phyloP scores from a whole-genome alignment of 1,140 invertebrate species.

The Bombus sylvicola region DNA sequence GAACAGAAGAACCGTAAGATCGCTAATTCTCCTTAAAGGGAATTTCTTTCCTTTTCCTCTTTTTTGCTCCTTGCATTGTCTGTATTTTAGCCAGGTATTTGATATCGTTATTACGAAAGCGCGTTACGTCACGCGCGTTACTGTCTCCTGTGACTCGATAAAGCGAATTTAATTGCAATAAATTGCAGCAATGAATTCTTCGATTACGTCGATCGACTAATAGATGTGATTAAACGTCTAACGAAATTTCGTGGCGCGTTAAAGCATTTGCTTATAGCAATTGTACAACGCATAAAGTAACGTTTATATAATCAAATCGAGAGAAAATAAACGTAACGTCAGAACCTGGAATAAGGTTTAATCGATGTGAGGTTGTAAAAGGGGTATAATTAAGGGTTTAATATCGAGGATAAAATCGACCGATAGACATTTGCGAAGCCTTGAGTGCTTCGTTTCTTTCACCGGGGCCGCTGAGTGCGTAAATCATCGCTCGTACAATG shows the following conservation, averaged over 20 bases:
- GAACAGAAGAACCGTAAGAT: neutral
- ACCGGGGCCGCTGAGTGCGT: neutral
- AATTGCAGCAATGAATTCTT: neutral
- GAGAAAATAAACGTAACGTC: neutral
- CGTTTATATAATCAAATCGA: neutral
- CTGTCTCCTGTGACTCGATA: neutral
- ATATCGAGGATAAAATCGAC: neutral
- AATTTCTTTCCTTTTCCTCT: neutral
- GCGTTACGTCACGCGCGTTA: conserved; percentile 16
- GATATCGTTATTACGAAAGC: neutral
- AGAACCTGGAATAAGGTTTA: neutral
- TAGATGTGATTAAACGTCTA: neutral
- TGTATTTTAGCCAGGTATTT: neutral
- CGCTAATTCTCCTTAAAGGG: neutral
- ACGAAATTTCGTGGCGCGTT: neutral
- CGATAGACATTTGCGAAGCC: conserved; percentile 20
- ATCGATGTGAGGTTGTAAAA: neutral
- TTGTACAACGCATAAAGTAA: neutral
- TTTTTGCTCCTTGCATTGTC: neutral
- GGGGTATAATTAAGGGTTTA: neutral
- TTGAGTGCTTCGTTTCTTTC: conserved; percentile 4
- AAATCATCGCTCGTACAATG: neutral
- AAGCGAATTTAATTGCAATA: neutral
- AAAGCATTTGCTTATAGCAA: too few species aligned
- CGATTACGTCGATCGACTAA: neutral